Percentiles rank a stretch among this genome's conserved stretches.
Conservation (phyloP, 2,888 invertebrate genomes). For the Pammene fasciana region DNA sequence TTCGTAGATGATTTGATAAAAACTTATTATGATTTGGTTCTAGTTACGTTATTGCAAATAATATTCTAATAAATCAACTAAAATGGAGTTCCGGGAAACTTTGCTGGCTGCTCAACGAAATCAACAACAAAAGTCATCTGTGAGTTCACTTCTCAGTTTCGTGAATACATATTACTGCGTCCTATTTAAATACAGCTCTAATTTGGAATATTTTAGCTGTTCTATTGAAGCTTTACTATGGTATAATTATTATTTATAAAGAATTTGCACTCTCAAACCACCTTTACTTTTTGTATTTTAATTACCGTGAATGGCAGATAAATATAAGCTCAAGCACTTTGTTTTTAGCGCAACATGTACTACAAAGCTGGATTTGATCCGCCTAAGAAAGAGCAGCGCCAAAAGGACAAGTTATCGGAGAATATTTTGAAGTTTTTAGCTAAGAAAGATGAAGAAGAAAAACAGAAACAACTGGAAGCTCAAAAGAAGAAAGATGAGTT, state of each 20-base stretch:
- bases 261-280: neutral
- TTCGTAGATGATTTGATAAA: constrained; percentile 69
- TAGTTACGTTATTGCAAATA: constrained; percentile 11
- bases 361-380: constrained; percentile 92
- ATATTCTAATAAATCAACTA: constrained; percentile 44
- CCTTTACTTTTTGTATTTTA: constrained; percentile 41
- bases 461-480: constrained; percentile 84
- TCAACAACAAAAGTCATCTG: constrained; percentile 82
- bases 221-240: neutral
- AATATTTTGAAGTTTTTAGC: constrained; percentile 93
- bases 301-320: constrained; percentile 27
- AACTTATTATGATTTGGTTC: constrained; percentile 45
- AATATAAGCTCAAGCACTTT: constrained; percentile 37
- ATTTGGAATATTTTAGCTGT: neutral
- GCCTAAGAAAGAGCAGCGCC: constrained; percentile 90
- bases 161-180: constrained; percentile 47
- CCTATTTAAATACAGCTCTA: constrained; percentile 25
- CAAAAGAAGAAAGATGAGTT: constrained; percentile 86
- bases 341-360: constrained; percentile 76
- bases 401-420: constrained; percentile 86
- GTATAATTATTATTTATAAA: neutral
- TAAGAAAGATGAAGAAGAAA: constrained; percentile 91
- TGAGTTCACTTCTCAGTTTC: constrained; percentile 61
- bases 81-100: constrained; percentile 80
- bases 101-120: constrained; percentile 78